Evolutionary conservation across 2,797 vertebrate genomes (phyloP).

Genomic region (Danio choprae): DNA sequence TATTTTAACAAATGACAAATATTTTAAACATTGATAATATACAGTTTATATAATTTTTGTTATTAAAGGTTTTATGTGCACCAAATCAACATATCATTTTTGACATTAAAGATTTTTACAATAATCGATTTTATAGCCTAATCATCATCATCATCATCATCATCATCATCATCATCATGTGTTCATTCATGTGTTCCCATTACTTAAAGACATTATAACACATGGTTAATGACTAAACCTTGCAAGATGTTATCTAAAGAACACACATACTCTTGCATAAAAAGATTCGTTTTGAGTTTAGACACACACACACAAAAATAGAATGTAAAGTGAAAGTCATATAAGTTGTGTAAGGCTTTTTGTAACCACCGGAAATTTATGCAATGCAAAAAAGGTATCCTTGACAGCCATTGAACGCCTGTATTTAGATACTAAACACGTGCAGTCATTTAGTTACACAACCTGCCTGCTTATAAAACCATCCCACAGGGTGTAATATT

Average conservation of each 20-base stretch:
- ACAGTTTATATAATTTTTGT: too few relatives aligned
- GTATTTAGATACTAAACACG: neutral
- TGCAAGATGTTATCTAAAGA: neutral
- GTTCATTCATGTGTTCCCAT: neutral
- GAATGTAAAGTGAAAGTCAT: neutral
- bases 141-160: neutral
- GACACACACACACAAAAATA: neutral
- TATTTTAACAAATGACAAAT: too few relatives aligned
- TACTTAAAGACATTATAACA: conserved; percentile 13
- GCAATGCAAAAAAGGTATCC: neutral
- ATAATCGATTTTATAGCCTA: too few relatives aligned
- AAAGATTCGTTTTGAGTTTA: neutral
- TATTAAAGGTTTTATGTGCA: too few relatives aligned
- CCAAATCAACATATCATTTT: too few relatives aligned
- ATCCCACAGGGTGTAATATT: neutral
- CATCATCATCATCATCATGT: neutral
- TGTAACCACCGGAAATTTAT: neutral
- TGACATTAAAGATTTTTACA: too few relatives aligned
- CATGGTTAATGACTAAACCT: conserved; percentile 30
- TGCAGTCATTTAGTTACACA: conserved; percentile 46
- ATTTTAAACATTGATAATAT: neutral
- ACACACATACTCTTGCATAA: neutral
- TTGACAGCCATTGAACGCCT: neutral
- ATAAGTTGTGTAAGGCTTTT: neutral
- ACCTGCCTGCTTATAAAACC: conserved; percentile 40